Evolutionary conservation across 2,888 invertebrate species (phyloP), one percentile per base, ranked within the genome.

Genomic region (Leucophenga maculata): DNA sequence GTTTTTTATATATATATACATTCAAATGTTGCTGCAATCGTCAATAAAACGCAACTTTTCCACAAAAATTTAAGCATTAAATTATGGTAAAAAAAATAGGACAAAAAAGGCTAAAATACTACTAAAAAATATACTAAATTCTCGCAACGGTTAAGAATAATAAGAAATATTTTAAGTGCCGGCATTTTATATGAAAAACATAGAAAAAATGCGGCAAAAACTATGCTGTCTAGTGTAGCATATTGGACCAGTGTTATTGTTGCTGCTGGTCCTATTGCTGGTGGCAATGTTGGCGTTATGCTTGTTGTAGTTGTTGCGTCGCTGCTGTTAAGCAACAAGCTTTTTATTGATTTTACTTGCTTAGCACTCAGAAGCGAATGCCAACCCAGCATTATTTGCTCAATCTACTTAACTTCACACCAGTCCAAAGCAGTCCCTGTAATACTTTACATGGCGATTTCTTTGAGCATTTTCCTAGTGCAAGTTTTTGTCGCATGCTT

Each of bases 271-370:
- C 13, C 16, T 11, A 16, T 39, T 39, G 50, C 48, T 60, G 60
- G n/a, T 9, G 60, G 20, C 39, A n/a, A 32, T 20, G 18, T 16
- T 46, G 31, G 16, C 18, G 50, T 44, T 68, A 70, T 73, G 71
- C 71, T 73, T 59, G 59, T 55, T 68, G 55, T 59, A 52, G 67
- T 50, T 69, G 69, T 59, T 72, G 64, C 69, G 68, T 31, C 54
- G 52, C 39, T 68, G 48, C 52, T 54, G 72, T 66, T 67, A 74
- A 82, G 85, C 86, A 86, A 84, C 83, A 84, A 83, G 83, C 82
- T 72, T 75, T 85, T 83, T 85, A 86, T 86, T 85, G 86, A 86
- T 86, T 86, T 86, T 78, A 83, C 69, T 74, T 32, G 44, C 60
- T 18, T 32, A 39, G 31, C 32, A 60, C 39, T 60, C 13, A 18